Evolutionary conservation across 2,113 vertebrate genomes (phyloP).

Genomic region (Climacteris rufus): DNA sequence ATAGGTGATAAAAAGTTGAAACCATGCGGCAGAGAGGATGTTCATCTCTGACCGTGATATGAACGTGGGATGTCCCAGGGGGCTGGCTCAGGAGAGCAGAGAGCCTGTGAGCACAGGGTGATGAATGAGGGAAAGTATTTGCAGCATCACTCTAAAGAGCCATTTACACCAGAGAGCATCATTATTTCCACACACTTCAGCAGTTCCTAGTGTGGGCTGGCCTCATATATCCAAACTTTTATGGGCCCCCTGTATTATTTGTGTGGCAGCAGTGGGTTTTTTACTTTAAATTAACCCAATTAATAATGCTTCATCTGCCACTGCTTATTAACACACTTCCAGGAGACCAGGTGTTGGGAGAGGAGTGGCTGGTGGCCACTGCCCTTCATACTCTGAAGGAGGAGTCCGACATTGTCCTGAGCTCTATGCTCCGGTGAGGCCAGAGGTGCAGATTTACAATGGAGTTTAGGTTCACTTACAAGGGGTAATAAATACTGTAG

Average conservation of each 20-base stretch:
- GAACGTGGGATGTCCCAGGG: rapidly evolving
- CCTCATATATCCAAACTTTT: not conserved
- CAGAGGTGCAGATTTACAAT: not conserved
- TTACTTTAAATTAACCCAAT: not conserved
- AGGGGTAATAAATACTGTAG: not conserved
- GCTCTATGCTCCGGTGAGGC: not conserved
- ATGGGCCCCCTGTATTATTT: not conserved
- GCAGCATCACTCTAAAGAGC: not conserved
- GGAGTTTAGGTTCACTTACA: not conserved
- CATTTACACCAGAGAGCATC: not conserved
- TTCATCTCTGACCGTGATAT: not conserved
- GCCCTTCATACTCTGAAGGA: not conserved
- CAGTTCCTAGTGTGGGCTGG: not conserved
- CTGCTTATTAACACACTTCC: not conserved
- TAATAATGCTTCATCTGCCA: not conserved
- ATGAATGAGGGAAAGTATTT: not conserved
- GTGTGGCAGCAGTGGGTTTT: not conserved
- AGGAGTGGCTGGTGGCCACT: rapidly evolving
- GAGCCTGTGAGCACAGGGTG: not conserved
- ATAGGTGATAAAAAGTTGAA: constrained; percentile 8
- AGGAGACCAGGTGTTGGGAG: not conserved
- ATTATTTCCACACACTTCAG: not conserved
- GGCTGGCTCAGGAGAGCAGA: not conserved
- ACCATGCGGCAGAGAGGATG: not conserved
- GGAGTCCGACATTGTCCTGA: not conserved